phyloP scores from a whole-genome alignment of 2,797 vertebrate species.

The Amblyopsis hoosieri region DNA sequence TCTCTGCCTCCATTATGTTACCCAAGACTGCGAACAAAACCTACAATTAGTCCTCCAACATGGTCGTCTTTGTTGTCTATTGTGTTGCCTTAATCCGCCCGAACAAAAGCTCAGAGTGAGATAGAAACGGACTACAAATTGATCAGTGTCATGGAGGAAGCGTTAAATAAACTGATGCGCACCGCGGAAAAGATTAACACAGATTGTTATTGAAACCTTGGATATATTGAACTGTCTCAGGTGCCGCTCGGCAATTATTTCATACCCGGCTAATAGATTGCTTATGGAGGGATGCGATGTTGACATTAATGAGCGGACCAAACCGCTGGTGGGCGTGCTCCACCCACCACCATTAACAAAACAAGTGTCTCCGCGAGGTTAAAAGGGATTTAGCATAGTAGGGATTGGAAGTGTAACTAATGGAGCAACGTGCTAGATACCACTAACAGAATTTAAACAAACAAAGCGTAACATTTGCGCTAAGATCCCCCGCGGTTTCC shows the following conservation, averaged over 20 bases:
- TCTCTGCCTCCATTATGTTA: conserved; percentile 32
- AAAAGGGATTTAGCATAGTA: conserved; percentile 50
- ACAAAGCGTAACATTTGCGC: conserved; percentile 59
- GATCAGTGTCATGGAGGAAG: conserved; percentile 11
- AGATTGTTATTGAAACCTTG: neutral
- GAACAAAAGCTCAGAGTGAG: neutral
- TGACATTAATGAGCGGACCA: conserved; percentile 15
- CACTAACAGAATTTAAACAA: conserved; percentile 62
- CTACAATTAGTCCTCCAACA: conserved; percentile 48
- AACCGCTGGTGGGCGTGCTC: conserved; percentile 27
- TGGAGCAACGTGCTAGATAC: conserved; percentile 50
- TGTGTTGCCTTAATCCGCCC: conserved; percentile 33
- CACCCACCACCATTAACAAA: conserved; percentile 3
- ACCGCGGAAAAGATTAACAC: conserved; percentile 16
- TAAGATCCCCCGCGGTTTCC: conserved; percentile 50
- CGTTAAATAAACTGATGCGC: conserved; percentile 17
- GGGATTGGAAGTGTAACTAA: conserved; percentile 47
- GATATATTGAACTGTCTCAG: conserved; percentile 16
- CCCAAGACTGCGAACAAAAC: conserved; percentile 26
- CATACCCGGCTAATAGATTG: conserved; percentile 1
- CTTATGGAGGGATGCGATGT: conserved; percentile 3
- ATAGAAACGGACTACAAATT: conserved; percentile 24
- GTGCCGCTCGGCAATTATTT: neutral
- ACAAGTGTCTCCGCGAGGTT: conserved; percentile 42
- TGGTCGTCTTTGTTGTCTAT: conserved; percentile 24